Base-by-base conservation (phyloP, 2,888 invertebrate species). In the Eristalis tenax region DNA sequence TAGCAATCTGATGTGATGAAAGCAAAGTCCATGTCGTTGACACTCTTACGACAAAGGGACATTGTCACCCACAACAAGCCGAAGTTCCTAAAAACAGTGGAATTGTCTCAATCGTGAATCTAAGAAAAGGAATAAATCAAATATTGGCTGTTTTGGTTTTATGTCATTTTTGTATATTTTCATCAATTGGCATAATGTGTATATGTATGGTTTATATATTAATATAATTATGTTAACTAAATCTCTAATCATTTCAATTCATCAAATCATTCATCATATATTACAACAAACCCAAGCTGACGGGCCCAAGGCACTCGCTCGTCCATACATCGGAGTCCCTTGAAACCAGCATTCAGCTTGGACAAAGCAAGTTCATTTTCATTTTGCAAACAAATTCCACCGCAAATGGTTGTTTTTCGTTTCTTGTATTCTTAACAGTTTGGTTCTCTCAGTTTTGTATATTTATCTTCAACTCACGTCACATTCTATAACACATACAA, bases 161-260 rank as follows among this genome's bases (percentile, higher is more conserved):
- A 83, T 86, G 85, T 78, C 82, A 86, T 86, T 83, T 78, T 83
- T 86, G 78, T 86, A 86, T 86, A 86, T 86, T 86, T 86, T 86
- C 82, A 73, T 86, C 86, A 83, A 86, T 86, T 83, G 86, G 85
- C 85, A 85, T 85, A 85, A 85, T 85, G 77, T 81, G 83, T 79
- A 71, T 83, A 83, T 86, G 70, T 77, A 86, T 75, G 61, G 71
- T 86, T 81, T 86, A 83, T 82, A 82, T 86, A 79, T 83, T 82
- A 86, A 78, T 50, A 50, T 86, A 83, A 78, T 86, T 78, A 71
- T 83, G 56, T 86, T 78, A 57, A 66, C 74, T 86, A 66, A 83
- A 75, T 23, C 22, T 68, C 82, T 86, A 86, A 59, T 82, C 82
- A 79, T 75, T 83, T 75, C 77, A 82, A 65, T 70, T 74, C 75